Evolutionary conservation across 1,140 invertebrate species (phyloP).

Genomic region (Atopsyche davidsoni): DNA sequence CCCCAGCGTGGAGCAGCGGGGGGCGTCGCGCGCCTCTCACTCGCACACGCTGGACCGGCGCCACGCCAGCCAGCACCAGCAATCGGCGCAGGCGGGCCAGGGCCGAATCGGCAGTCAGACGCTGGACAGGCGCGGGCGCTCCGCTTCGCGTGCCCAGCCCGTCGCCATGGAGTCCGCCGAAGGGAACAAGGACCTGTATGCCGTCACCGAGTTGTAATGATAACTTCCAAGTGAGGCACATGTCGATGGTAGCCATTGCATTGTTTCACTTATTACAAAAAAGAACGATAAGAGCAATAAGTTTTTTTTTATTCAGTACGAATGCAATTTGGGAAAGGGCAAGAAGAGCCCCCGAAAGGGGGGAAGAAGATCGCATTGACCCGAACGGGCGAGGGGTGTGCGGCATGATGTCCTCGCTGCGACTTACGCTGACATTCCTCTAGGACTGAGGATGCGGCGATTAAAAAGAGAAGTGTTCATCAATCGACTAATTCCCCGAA

Average conservation of each 20-base stretch:
- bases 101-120: conserved; percentile 17
- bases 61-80: conserved; percentile 4
- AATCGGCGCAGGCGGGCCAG: neutral
- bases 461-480: no score
- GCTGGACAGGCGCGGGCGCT: conserved; percentile 20
- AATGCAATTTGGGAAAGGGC: conserved; percentile 15
- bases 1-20: neutral
- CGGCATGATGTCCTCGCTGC: no score
- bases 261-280: conserved; percentile 27
- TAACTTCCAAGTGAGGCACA: conserved; percentile 28
- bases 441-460: no score
- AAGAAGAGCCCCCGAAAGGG: neutral
- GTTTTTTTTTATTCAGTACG: conserved; percentile 22
- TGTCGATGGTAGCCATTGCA: conserved; percentile 17
- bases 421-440: no score
- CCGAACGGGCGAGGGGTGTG: no score
- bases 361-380: no score
- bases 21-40: conserved; percentile 13
- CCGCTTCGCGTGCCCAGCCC: conserved; percentile 1
- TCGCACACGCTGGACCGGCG: conserved; percentile 28
- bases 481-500: no score
- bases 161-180: conserved; percentile 19
- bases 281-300: conserved; percentile 26
- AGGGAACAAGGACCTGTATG: conserved; percentile 40
- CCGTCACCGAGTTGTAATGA: conserved; percentile 42